A percentile compares a stretch with the other conserved stretches of the same genome.
phyloP scores from a whole-genome alignment of 2,888 invertebrate genomes.

The Megastigmus dorsalis region DNA sequence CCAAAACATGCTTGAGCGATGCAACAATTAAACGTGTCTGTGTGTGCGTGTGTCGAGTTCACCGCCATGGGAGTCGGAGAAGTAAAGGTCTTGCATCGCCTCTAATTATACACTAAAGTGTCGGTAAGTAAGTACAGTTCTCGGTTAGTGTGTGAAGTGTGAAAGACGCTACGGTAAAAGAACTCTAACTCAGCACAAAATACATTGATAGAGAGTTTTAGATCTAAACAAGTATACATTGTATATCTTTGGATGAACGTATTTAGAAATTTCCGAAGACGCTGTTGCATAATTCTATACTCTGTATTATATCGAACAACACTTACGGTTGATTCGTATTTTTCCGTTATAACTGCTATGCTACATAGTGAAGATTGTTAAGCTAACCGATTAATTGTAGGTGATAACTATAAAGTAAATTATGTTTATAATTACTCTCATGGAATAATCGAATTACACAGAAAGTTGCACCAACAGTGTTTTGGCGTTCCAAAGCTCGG shows the following conservation, averaged over 20 bases:
- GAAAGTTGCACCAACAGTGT: too few species aligned
- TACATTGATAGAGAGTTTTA: background rate
- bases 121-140: conserved; percentile 14
- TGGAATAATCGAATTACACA: conserved; percentile 7
- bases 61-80: too few species aligned
- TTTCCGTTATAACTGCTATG: background rate
- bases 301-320: background rate
- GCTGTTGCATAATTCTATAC: background rate
- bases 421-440: background rate
- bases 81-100: conserved; percentile 42
- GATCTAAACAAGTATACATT: conserved; percentile 2
- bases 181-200: conserved; percentile 13
- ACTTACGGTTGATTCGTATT: too few species aligned
- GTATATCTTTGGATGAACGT: background rate
- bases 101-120: conserved; percentile 30
- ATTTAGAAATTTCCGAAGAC: background rate
- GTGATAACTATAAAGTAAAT: conserved; percentile 12
- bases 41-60: conserved; percentile 2
- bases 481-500: too few species aligned
- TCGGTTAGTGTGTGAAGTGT: conserved; percentile 23
- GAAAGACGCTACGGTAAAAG: conserved; percentile 25
- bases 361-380: background rate
- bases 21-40: conserved; percentile 64
- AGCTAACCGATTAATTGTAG: conserved; percentile 13
- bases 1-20: conserved; percentile 72